These are phyloP conservation scores for Ectemnius continuus DNA, from an alignment of 2,888 invertebrate genomes.

Conservation along the genomic window DNA sequence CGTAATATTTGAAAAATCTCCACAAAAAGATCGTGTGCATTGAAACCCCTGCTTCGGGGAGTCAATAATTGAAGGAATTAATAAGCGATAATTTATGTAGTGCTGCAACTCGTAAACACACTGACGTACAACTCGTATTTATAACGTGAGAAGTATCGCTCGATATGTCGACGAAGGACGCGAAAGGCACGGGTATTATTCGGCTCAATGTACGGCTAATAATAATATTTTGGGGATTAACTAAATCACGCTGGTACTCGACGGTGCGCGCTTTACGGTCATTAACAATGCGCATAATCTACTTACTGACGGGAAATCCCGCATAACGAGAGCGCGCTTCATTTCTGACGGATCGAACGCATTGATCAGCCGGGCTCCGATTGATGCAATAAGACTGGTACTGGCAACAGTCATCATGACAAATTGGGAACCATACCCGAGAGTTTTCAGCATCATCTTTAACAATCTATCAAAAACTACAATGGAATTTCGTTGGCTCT, in stretches of 20 bases:
- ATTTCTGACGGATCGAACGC: conserved; percentile 42
- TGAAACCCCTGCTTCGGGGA: too few relatives aligned
- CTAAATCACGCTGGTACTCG: conserved; percentile 46
- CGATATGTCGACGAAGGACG: conserved; percentile 33
- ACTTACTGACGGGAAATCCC: conserved; percentile 55
- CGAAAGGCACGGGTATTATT: not conserved
- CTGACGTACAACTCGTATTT: not conserved
- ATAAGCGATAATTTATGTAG: too few relatives aligned
- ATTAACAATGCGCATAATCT: conserved; percentile 57
- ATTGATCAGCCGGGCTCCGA: conserved; percentile 36
- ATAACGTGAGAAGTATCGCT: conserved; percentile 14
- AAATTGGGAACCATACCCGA: not conserved
- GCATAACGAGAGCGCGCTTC: conserved; percentile 46
- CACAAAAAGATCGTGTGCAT: too few relatives aligned
- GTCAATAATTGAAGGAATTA: too few relatives aligned
- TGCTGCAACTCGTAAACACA: too few relatives aligned
- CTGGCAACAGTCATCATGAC: conserved; percentile 3
- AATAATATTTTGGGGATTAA: conserved; percentile 58
- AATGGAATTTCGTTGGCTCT: too few relatives aligned
- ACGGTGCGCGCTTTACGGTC: conserved; percentile 47
- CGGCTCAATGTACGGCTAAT: conserved; percentile 44
- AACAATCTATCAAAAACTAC: too few relatives aligned
- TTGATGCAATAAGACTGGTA: conserved; percentile 48
- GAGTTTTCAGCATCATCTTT: too few relatives aligned
- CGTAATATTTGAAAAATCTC: too few relatives aligned